Evolutionary conservation across 2,797 vertebrate species (phyloP).

Genomic region (Sebastes kiyomatsui): DNA sequence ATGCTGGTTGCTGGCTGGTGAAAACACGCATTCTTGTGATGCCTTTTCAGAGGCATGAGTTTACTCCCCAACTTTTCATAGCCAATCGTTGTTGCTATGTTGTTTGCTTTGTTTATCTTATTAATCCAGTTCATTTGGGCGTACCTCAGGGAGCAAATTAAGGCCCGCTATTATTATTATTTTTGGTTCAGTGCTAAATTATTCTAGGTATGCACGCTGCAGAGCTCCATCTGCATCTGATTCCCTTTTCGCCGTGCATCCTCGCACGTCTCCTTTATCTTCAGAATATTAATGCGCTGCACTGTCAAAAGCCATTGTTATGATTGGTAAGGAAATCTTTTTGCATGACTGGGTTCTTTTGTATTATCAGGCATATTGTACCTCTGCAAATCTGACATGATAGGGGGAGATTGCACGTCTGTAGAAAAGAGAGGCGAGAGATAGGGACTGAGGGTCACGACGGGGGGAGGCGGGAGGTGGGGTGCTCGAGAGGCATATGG

Average conservation of each 20-base stretch:
- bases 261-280: conserved; percentile 61
- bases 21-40: neutral
- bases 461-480: conserved; percentile 34
- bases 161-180: conserved; percentile 20
- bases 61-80: neutral
- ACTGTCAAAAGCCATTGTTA: conserved; percentile 72
- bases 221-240: conserved; percentile 66
- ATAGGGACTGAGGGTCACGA: conserved; percentile 51
- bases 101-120: conserved; percentile 38
- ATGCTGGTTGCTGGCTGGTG: neutral
- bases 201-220: conserved; percentile 55
- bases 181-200: conserved; percentile 38
- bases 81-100: conserved; percentile 2
- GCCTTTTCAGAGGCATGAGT: neutral
- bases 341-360: conserved; percentile 66
- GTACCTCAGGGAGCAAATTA: conserved; percentile 69
- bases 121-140: conserved; percentile 45
- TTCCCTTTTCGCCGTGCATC: conserved; percentile 49
- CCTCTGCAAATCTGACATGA: conserved; percentile 62
- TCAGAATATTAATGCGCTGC: conserved; percentile 70
- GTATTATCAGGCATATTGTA: conserved; percentile 62
- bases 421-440: conserved; percentile 24
- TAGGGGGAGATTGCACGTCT: conserved; percentile 34
- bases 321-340: conserved; percentile 61
- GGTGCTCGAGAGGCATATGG: conserved; percentile 76